A percentile compares a stretch with the other conserved stretches of the same genome.
Evolutionary conservation across 2,797 vertebrate species (phyloP).

Genomic region (Stomatorhinus walkeri): DNA sequence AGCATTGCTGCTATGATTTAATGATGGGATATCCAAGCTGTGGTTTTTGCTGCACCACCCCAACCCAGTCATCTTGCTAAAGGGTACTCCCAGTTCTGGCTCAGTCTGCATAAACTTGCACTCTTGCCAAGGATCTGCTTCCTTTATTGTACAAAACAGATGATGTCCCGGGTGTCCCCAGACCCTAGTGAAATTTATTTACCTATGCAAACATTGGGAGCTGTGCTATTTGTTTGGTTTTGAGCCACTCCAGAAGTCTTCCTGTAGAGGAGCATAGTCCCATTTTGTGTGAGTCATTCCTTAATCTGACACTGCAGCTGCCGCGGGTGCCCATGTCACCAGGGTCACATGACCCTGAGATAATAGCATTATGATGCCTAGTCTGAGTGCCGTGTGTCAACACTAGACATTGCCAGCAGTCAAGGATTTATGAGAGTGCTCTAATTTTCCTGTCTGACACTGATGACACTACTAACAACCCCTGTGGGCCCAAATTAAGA

Average conservation of each 20-base stretch:
- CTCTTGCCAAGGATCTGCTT: background rate
- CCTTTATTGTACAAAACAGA: background rate
- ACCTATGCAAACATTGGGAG: background rate
- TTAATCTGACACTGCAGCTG: background rate
- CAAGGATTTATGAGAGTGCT: constrained; percentile 14
- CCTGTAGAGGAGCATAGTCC: background rate
- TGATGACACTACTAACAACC: constrained; percentile 27
- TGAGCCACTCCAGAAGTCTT: background rate
- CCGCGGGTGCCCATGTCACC: background rate
- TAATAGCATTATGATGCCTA: constrained; percentile 16
- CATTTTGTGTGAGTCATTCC: constrained; percentile 16
- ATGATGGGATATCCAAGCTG: background rate
- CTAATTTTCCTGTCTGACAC: constrained; percentile 7
- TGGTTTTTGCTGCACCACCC: too few species aligned
- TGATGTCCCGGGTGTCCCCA: background rate
- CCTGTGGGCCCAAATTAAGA: background rate
- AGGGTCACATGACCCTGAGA: constrained; percentile 12
- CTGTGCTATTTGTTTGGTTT: background rate
- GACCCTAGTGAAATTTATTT: background rate
- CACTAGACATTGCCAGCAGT: background rate
- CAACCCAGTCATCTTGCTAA: background rate
- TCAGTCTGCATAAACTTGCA: background rate
- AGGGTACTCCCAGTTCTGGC: background rate
- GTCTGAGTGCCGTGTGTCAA: constrained; percentile 23
- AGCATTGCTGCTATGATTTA: background rate